phyloP scores from a whole-genome alignment of 2,797 vertebrate species.

The Xenops minutus region DNA sequence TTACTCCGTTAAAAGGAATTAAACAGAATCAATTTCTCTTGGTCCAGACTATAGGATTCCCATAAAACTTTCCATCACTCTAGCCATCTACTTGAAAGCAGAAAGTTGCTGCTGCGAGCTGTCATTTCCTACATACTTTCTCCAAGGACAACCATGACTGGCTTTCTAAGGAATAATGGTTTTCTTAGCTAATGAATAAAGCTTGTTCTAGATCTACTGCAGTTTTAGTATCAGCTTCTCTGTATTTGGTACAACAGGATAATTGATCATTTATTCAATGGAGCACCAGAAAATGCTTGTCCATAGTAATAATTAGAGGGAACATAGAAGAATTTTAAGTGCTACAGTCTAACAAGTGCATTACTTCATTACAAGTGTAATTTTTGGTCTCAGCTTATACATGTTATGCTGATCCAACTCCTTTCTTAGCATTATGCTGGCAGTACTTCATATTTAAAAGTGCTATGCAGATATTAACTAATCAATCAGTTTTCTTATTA shows the following conservation, averaged over 20 bases:
- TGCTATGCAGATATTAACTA: background rate
- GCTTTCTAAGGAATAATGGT: background rate
- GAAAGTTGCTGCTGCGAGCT: background rate
- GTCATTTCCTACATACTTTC: background rate
- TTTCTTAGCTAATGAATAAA: background rate
- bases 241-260: background rate
- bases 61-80: background rate
- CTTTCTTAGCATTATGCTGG: background rate
- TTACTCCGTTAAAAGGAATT: background rate
- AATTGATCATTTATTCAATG: background rate
- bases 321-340: background rate
- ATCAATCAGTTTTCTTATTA: conserved; percentile 18
- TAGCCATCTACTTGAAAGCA: background rate
- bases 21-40: background rate
- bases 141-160: background rate
- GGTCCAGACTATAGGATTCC: background rate
- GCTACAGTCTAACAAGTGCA: background rate
- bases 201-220: background rate
- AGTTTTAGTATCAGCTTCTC: background rate
- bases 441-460: background rate
- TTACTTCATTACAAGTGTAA: background rate
- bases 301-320: background rate
- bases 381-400: background rate
- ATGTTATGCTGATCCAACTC: background rate
- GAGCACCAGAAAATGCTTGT: background rate